Evolutionary conservation across 2,797 vertebrate genomes (phyloP), one percentile per base, ranked within the genome.

Genomic region (Babyrousa celebensis): DNA sequence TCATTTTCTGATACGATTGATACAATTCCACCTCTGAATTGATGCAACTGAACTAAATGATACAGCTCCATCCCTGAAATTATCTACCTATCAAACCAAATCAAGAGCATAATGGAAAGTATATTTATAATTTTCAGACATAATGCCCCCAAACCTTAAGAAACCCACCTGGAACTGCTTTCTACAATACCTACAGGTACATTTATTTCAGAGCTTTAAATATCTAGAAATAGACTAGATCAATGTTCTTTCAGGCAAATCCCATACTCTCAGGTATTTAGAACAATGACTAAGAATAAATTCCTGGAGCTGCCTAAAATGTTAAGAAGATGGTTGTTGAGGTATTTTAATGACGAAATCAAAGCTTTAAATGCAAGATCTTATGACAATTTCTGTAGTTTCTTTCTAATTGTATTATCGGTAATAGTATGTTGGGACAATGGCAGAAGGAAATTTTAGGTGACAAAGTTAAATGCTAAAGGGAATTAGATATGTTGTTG

Each of bases 401-500:
- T 91, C 52, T 87, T 89, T 79, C 36, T 93, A 67, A 88, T 32
- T 92, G 10, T 29, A 68, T 43, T 72, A 80, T 56, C 25, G 71
- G 52, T 85, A 23, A 88, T 48, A 84, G 7, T 48, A n/a, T 1
- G 17, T 56, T 58, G 16, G 4, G 4, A 21, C 25, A 95, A 77
- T 62, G 9, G 67, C 5, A 52, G 71, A 84, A 84, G 29, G 14
- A 87, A 94, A 94, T 54, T 23, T 63, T 65, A 36, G 40, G 63
- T 58, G 48, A 65, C 40, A 94, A 89, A 92, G 92, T 82, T 72
- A 87, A 83, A 72, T 48, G 18, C 52, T 85, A 48, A 92, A 84
- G 80, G 29, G 62, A 93, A 85, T 40, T 43, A n/a, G 21, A 90
- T 23, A 80, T 40, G 23, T 11, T 71, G 23, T 3, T 74, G 54